Evolutionary conservation across 2,113 vertebrate genomes (phyloP), one percentile per base, ranked within the genome.

Genomic region (Antennarius striatus): DNA sequence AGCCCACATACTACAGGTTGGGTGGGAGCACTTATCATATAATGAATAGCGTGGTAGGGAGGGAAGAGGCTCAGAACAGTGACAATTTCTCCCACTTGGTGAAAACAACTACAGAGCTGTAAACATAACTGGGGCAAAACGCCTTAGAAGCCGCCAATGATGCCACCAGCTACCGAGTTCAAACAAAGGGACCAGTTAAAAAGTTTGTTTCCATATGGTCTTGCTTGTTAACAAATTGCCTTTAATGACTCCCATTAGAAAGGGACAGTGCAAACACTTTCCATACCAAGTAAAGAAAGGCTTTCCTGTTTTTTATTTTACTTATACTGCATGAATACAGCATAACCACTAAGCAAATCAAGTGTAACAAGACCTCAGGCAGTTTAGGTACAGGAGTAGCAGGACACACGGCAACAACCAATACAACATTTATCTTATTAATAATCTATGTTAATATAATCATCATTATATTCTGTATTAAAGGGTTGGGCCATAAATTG

Each of bases 21-120:
- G 80, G 56, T 29, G 57, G 58, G 40, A 54, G 49, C 51, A n/a
- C 56, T 43, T 48, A 53, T 66, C 17, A 9, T 36, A 11, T 62
- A 57, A 53, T 42, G 50, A 16, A 61, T 29, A 7, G 16, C 22
- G 42, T 29, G 16, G 52, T 75, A 3, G 30, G 54, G 54, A 6
- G n/a, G 6, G 22, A 43, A 39, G 56, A 61, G 28, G 22, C 7
- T 50, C 43, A 3, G n/a, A 6, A 43, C 22, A 54, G 50, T 0
- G 6, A 64, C 10, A 10, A 60, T 60, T 7, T 52, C 61, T 51
- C 36, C 13, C 36, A 30, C 50, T 46, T 17, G 39, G 6, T 54
- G 22, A 6, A 43, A 63, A 54, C 14, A 16, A 46, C 17, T 30
- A 4, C 49, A 43, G 14, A 48, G 56, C 40, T 7, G 6, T 48